These are phyloP conservation scores for Sinodicranocentrus sp. DNA, from an alignment of 2,888 invertebrate species.

Conservation along the genomic window DNA sequence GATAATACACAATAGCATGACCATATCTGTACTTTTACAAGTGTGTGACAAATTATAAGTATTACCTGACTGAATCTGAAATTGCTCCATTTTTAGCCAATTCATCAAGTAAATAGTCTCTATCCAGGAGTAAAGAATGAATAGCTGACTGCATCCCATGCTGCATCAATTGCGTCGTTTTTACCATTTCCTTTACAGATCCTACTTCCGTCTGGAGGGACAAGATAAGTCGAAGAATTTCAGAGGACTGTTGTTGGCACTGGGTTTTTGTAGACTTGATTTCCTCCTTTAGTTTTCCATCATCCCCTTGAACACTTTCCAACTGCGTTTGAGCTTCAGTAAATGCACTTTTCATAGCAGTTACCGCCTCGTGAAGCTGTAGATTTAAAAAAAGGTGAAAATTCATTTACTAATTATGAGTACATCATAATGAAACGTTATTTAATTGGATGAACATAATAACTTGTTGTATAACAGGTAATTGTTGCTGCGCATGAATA, in stretches of 20 bases:
- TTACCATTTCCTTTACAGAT: slow-evolving; percentile 75
- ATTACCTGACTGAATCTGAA: slow-evolving; percentile 76
- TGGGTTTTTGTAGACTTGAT: slow-evolving; percentile 76
- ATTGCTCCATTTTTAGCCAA: slow-evolving; percentile 77
- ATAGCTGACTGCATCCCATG: slow-evolving; percentile 76
- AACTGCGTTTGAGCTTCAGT: slow-evolving; percentile 77
- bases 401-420: background rate
- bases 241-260: slow-evolving; percentile 77
- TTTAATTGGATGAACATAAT: background rate
- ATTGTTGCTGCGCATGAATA: background rate
- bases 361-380: slow-evolving; percentile 77
- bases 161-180: slow-evolving; percentile 76
- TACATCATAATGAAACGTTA: no score
- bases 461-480: background rate
- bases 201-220: slow-evolving; percentile 77
- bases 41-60: background rate
- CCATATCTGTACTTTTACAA: background rate
- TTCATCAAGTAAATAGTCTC: slow-evolving; percentile 76
- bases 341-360: slow-evolving; percentile 78
- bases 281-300: slow-evolving; percentile 74
- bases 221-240: slow-evolving; percentile 77
- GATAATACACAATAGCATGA: no score
- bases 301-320: slow-evolving; percentile 76
- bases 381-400: slow-evolving; percentile 34
- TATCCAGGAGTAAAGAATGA: slow-evolving; percentile 75